Evolutionary conservation across 2,113 vertebrate genomes (phyloP).

Genomic region (Lepus timidus): DNA sequence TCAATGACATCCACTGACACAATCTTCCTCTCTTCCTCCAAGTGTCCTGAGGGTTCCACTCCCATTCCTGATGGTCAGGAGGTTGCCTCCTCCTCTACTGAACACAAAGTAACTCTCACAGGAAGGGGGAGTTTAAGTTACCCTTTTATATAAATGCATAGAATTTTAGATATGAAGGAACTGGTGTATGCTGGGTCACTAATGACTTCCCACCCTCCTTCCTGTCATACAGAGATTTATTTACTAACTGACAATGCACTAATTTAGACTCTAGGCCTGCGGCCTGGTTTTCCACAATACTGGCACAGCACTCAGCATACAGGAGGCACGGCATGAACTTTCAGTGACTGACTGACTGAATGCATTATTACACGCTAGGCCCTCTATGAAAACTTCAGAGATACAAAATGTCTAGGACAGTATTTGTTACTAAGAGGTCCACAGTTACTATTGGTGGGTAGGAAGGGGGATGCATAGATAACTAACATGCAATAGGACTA

Average conservation of each 20-base stretch:
- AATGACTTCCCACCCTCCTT: not conserved
- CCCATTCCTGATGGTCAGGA: not conserved
- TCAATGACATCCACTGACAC: not conserved
- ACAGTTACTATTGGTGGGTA: not conserved
- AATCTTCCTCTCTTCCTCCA: not conserved
- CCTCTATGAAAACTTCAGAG: not conserved
- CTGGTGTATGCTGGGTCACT: not conserved
- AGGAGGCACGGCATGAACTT: not conserved
- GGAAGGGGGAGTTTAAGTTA: not conserved
- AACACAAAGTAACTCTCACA: not conserved
- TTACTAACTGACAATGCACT: not conserved
- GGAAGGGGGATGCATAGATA: not conserved
- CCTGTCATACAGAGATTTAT: not conserved
- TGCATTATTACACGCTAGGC: not conserved
- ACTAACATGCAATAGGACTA: not conserved
- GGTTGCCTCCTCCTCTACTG: not conserved
- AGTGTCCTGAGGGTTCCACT: not conserved
- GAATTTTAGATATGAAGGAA: constrained; percentile 17
- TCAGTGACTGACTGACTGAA: not conserved
- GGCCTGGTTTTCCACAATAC: not conserved
- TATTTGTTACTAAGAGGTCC: not conserved
- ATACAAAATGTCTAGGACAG: not conserved
- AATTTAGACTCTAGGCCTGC: not conserved
- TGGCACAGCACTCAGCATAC: not conserved
- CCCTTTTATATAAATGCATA: not conserved